Conservation (phyloP, 2,797 vertebrate genomes). For the Hydrolagus colliei region DNA sequence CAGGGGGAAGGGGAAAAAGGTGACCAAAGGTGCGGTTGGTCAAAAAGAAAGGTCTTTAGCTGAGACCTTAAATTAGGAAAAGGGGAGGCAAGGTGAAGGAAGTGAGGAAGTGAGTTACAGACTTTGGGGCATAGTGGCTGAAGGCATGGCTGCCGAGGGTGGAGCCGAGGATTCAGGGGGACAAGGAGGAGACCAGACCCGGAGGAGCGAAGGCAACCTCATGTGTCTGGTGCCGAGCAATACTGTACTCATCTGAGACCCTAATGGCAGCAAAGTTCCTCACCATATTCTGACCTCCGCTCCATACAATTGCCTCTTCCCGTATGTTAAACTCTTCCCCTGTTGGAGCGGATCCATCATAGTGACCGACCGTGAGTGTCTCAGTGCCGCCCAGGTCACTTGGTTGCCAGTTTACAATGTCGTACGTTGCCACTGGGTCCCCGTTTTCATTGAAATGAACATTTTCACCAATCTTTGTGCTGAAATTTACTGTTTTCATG, state of each 20-base stretch:
- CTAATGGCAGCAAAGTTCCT: background rate
- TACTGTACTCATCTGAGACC: background rate
- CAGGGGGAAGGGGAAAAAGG: no score
- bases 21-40: no score
- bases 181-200: no score
- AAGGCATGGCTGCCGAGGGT: no score
- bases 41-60: no score
- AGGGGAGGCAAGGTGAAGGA: background rate
- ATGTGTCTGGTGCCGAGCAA: background rate
- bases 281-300: constrained; percentile 38
- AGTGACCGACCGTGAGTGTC: constrained; percentile 60
- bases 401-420: constrained; percentile 63
- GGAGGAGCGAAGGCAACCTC: background rate
- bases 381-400: constrained; percentile 45
- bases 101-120: background rate
- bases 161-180: no score
- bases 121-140: background rate
- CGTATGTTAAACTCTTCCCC: constrained; percentile 50
- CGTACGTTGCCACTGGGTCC: constrained; percentile 59
- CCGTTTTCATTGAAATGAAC: constrained; percentile 57
- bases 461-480: constrained; percentile 55
- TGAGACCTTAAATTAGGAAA: no score
- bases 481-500: constrained; percentile 56
- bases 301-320: constrained; percentile 49
- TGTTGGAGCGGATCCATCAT: constrained; percentile 55